These are phyloP conservation scores for Syndactyla subalaris DNA, from an alignment of 2,797 vertebrate species.

Conservation along the genomic window DNA sequence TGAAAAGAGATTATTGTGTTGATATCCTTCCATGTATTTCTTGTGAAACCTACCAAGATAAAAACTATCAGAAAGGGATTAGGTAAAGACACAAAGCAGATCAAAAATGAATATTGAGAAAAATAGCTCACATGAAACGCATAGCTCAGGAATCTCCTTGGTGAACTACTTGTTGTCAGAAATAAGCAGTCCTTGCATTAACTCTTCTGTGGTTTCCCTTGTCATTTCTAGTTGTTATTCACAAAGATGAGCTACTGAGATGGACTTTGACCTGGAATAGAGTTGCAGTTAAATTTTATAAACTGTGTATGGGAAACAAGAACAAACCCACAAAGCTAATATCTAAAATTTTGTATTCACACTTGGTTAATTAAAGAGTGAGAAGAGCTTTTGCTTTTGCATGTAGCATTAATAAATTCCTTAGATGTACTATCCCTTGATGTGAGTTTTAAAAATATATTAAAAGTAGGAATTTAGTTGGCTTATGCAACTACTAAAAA, in stretches of 20 bases:
- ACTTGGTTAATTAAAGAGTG: not conserved
- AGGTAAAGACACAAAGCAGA: not conserved
- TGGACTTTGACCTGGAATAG: not conserved
- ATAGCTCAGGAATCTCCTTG: not conserved
- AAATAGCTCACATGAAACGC: not conserved
- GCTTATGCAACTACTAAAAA: not conserved
- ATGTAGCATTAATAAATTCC: not conserved
- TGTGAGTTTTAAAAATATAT: not conserved
- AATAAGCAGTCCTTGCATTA: not conserved
- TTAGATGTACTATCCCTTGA: not conserved
- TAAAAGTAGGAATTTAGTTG: not conserved
- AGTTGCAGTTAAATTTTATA: not conserved
- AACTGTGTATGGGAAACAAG: not conserved
- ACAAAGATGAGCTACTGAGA: not conserved
- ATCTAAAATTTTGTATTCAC: not conserved
- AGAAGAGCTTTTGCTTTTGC: not conserved
- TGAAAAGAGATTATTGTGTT: not conserved
- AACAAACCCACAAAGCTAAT: not conserved
- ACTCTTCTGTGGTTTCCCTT: not conserved
- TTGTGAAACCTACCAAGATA: not conserved
- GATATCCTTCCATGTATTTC: not conserved
- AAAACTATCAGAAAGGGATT: not conserved
- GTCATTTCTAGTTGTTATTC: not conserved
- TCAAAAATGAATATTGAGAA: not conserved
- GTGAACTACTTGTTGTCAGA: not conserved